Evolutionary conservation across 2,797 vertebrate species (phyloP).

Genomic region (Chromis chromis): DNA sequence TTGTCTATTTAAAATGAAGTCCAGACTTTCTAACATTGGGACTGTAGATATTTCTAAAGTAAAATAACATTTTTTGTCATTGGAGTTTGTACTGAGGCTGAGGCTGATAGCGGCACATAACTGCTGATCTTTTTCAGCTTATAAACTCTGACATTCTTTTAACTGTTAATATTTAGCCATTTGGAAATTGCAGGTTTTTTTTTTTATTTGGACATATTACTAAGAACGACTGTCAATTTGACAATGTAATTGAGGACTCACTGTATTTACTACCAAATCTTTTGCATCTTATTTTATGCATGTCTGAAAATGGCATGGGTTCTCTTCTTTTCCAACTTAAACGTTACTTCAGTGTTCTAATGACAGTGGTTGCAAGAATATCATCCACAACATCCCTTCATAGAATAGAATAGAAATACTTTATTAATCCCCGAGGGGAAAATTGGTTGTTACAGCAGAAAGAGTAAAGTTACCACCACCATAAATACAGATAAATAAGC

Average conservation of each 20-base stretch:
- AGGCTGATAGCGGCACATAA: neutral
- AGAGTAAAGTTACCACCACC: too few relatives aligned
- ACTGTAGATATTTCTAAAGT: neutral
- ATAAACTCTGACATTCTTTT: neutral
- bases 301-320: conserved; percentile 1
- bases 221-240: neutral
- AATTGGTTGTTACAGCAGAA: too few relatives aligned
- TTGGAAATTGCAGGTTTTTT: neutral
- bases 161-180: too few relatives aligned
- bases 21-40: neutral
- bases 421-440: too few relatives aligned
- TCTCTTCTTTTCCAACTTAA: too few relatives aligned
- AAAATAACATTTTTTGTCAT: neutral
- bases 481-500: too few relatives aligned
- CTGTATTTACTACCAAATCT: neutral
- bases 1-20: neutral
- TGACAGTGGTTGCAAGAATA: neutral
- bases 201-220: neutral
- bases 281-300: too few relatives aligned
- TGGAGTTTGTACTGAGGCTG: neutral
- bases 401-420: too few relatives aligned
- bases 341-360: neutral
- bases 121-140: neutral
- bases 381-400: neutral
- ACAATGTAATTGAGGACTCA: neutral